A percentile compares a stretch with the other conserved stretches of the same genome.
These are phyloP conservation scores for Ommatoiulus sabulosus DNA, from an alignment of 2,888 invertebrate species.

Conservation along the genomic window DNA sequence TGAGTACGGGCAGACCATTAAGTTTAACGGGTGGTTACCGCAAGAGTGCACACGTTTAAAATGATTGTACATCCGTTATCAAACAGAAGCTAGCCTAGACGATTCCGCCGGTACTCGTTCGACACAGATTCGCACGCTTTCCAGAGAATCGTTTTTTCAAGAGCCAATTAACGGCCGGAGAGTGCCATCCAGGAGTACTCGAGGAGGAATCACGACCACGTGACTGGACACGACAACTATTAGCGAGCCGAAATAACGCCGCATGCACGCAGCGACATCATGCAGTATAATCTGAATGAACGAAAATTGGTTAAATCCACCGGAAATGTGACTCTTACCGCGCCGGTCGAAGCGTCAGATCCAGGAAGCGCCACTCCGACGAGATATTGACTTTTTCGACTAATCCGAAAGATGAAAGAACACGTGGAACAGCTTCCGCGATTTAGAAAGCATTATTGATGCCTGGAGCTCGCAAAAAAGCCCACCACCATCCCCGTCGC, in stretches of 20 bases:
- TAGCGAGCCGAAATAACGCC: not conserved
- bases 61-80: no score
- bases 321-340: slow-evolving; percentile 22
- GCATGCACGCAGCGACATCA: not conserved
- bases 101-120: no score
- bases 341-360: not conserved
- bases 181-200: not conserved
- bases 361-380: not conserved
- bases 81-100: no score
- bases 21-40: no score
- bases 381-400: slow-evolving; percentile 12
- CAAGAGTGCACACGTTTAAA: no score
- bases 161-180: not conserved
- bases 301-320: not conserved
- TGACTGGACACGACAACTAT: not conserved
- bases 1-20: no score
- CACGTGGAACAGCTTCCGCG: slow-evolving; percentile 30
- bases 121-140: not conserved
- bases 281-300: not conserved
- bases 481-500: not conserved
- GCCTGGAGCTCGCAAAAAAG: not conserved
- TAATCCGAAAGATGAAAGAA: slow-evolving; percentile 25
- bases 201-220: not conserved
- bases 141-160: not conserved
- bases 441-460: slow-evolving; percentile 14